Evolutionary conservation across 2,797 vertebrate species (phyloP).

Genomic region (Pseudochaenichthys georgianus): DNA sequence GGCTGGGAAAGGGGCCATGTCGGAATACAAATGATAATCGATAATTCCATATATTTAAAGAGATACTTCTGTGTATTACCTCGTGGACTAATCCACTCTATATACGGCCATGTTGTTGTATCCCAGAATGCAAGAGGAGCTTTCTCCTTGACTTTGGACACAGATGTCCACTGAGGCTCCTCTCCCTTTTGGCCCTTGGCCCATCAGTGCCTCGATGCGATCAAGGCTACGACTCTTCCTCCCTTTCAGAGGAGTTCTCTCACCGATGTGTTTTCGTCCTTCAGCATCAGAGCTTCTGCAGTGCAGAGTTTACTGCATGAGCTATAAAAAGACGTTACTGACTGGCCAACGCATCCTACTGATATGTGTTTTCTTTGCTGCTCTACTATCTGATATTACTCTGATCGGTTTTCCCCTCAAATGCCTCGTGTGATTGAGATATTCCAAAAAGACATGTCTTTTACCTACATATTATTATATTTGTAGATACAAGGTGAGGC

Average conservation of each 20-base stretch:
- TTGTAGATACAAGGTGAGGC: not conserved
- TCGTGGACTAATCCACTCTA: too few species aligned
- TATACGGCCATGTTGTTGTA: not conserved
- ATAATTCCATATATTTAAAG: too few species aligned
- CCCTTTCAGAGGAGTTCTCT: not conserved
- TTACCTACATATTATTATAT: not conserved
- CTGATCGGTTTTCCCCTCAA: conserved; percentile 15
- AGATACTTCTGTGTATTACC: too few species aligned
- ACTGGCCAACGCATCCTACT: conserved; percentile 37
- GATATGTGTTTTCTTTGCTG: conserved; percentile 30
- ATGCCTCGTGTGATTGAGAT: not conserved
- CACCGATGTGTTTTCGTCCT: conserved; percentile 5
- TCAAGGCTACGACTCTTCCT: conserved; percentile 9
- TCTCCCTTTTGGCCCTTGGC: conserved; percentile 19
- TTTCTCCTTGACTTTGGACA: conserved; percentile 38
- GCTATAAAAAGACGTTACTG: conserved; percentile 67
- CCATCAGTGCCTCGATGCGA: conserved; percentile 3
- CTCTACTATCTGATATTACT: conserved; percentile 22
- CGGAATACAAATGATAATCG: too few species aligned
- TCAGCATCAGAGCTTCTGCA: conserved; percentile 29
- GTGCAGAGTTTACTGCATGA: conserved; percentile 34
- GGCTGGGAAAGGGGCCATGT: too few species aligned
- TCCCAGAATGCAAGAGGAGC: conserved; percentile 21
- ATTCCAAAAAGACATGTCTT: not conserved
- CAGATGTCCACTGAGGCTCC: conserved; percentile 7